Evolutionary conservation across 1,140 invertebrate genomes (phyloP), one percentile per base, ranked within the genome.

Genomic region (Coptotermes formosanus): DNA sequence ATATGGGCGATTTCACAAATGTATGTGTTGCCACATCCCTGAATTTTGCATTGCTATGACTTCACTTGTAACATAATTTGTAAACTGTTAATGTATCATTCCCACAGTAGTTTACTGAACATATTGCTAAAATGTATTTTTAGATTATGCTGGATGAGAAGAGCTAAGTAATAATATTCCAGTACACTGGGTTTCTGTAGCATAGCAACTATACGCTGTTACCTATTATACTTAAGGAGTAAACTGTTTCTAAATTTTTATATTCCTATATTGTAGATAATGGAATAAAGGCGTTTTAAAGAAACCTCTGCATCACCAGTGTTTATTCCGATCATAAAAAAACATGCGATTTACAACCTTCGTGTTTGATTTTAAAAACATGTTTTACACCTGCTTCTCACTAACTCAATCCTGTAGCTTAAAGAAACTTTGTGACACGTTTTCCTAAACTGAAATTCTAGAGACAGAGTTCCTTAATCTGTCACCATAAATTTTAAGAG

Each of bases 251-350:
- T 75, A 75, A 75, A 75, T 75, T n/a, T 75, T 75, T 75, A 75
- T 75, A 75, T 30, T n/a, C 64, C 64, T 75, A 75, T 75, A n/a
- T 75, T 75, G n/a, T 75, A 75, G 64, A 75, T 75, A 75, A 75
- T 75, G n/a, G 25, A 75, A 75, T 75, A 75, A 75, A 75, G 9
- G n/a, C 25, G 8, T 21, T 75, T 75, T 30, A 9, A 75, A 30
- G 14, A 30, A 3, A 75, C n/a, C 9, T 30, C 16, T 3, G 25
- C 30, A 12, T 75, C 52, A 55, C 52, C 14, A 16, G 19, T 55
- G 45, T 48, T 48, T 48, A 48, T 48, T 48, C 45, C 11, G 45
- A 12, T 48, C 45, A 16, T 48, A 48, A 16, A 1, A 12, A 48
- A 48, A 55, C 19, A 19, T 55, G 52, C 52, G 2, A 55, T 55